A percentile compares a stretch with the other conserved stretches of the same genome.
These are phyloP conservation scores for Platyura marginata DNA, from an alignment of 1,140 invertebrate genomes.

Conservation along the genomic window DNA sequence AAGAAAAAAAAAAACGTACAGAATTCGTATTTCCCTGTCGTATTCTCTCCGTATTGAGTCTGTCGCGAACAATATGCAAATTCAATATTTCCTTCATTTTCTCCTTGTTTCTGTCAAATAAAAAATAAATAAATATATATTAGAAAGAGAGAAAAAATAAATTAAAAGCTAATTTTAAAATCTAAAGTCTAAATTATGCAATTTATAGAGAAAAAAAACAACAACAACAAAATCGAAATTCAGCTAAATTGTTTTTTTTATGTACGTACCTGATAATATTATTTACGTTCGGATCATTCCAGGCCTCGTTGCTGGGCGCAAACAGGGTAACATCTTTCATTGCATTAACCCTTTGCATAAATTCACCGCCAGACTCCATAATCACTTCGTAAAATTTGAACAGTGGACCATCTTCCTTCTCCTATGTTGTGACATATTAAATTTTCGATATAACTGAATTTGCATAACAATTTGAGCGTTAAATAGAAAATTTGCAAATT, in stretches of 20 bases:
- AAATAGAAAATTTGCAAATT: no score
- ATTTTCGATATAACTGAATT: no score
- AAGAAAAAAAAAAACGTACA: conserved; percentile 27
- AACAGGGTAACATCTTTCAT: conserved; percentile 64
- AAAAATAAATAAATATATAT: not conserved
- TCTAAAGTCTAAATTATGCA: no score
- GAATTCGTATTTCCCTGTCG: conserved; percentile 44
- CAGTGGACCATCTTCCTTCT: conserved; percentile 62
- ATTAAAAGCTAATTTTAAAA: no score
- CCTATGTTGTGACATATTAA: no score
- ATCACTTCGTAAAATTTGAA: conserved; percentile 66
- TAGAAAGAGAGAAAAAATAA: no score
- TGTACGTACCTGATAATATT: conserved; percentile 35
- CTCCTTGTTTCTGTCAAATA: conserved; percentile 33
- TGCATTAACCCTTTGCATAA: conserved; percentile 47
- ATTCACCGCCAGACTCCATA: conserved; percentile 49
- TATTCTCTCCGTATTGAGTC: conserved; percentile 56
- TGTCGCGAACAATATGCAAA: conserved; percentile 56
- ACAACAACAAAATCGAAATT: no score
- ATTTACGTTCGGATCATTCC: conserved; percentile 46
- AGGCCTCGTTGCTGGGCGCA: conserved; percentile 75
- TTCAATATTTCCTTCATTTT: conserved; percentile 55
- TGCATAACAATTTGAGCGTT: no score
- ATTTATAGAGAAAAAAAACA: no score
- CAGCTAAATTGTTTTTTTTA: no score